These are phyloP conservation scores for Sialia sialis DNA, from an alignment of 2,113 vertebrate genomes.

Conservation along the genomic window DNA sequence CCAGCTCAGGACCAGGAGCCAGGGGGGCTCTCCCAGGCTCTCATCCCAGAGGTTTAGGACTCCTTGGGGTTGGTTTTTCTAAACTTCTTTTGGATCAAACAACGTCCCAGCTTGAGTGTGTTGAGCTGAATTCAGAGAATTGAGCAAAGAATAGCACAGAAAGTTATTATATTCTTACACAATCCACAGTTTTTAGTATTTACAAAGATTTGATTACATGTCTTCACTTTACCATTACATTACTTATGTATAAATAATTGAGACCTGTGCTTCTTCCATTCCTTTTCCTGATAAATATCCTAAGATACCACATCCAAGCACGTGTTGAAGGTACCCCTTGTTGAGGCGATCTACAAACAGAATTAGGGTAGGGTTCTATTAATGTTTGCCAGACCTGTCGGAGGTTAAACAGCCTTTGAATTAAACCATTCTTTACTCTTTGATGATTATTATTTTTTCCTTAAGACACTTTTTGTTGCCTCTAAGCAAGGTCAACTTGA, in stretches of 20 bases:
- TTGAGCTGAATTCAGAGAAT: background rate
- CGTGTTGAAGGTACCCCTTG: background rate
- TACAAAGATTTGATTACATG: background rate
- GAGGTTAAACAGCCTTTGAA: slow-evolving; percentile 66
- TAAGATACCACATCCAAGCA: background rate
- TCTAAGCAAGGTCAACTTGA: slow-evolving; percentile 61
- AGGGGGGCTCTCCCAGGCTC: background rate
- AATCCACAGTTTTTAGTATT: background rate
- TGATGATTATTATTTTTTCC: slow-evolving; percentile 68
- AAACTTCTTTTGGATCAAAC: background rate
- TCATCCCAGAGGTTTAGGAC: fast-evolving
- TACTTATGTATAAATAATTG: background rate
- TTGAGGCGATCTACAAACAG: background rate
- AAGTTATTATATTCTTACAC: background rate
- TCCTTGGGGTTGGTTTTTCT: background rate
- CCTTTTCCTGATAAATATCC: background rate
- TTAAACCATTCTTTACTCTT: slow-evolving; percentile 68
- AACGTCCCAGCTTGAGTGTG: background rate
- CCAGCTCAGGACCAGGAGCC: background rate
- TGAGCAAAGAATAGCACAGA: background rate
- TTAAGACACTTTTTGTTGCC: slow-evolving; percentile 66
- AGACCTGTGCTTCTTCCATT: background rate
- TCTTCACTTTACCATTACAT: background rate
- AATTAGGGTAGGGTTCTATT: slow-evolving; percentile 28
- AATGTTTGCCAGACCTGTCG: slow-evolving; percentile 7